phyloP scores from a whole-genome alignment of 2,797 vertebrate genomes.

The Poeciliopsis presidionis region DNA sequence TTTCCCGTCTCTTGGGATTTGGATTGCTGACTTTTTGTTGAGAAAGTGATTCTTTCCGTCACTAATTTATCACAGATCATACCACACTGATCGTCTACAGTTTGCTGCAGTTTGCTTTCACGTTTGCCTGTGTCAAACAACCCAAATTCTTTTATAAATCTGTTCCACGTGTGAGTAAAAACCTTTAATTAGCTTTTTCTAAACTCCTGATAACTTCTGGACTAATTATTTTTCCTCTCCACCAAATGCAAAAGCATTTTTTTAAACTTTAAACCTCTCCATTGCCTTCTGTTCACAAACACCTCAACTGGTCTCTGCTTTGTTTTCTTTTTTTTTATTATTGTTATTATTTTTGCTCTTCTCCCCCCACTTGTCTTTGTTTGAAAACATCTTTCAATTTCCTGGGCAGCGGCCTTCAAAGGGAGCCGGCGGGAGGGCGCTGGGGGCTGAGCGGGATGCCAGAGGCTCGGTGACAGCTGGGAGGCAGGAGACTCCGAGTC shows the following conservation, averaged over 20 bases:
- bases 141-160: no score
- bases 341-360: constrained; percentile 30
- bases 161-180: no score
- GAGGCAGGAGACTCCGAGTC: constrained; percentile 75
- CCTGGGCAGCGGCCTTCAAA: constrained; percentile 79
- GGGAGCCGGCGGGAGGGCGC: constrained; percentile 54
- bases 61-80: neutral
- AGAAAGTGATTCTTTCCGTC: neutral
- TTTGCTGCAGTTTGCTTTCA: no score
- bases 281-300: constrained; percentile 41
- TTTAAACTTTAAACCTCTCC: constrained; percentile 36
- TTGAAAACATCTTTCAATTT: constrained; percentile 82
- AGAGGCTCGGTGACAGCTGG: constrained; percentile 83
- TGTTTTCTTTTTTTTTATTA: neutral
- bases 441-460: constrained; percentile 62
- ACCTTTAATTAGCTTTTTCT: neutral
- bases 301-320: neutral
- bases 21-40: neutral
- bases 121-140: no score
- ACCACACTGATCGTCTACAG: no score
- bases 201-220: neutral
- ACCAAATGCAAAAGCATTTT: constrained; percentile 6
- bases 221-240: constrained; percentile 7
- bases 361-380: constrained; percentile 70
- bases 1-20: no score